Evolutionary conservation across 92 coral and sea anemone genomes (phyloP).

Genomic region (Parazoanthus swiftii): DNA sequence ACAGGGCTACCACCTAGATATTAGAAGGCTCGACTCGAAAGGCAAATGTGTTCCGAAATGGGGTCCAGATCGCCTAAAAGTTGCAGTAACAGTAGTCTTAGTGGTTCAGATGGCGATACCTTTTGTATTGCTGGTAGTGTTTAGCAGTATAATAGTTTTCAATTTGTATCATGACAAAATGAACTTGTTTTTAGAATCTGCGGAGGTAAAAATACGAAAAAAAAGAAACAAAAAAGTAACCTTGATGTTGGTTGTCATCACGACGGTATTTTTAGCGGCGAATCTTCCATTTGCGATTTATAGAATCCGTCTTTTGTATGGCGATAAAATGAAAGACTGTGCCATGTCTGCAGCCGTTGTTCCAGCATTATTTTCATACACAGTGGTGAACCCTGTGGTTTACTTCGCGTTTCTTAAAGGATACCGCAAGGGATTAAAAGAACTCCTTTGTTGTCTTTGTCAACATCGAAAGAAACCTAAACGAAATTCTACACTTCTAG

Average conservation of each 20-base stretch:
- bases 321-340: slow-evolving; percentile 37
- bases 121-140: slow-evolving; percentile 47
- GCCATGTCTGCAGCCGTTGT: slow-evolving; percentile 37
- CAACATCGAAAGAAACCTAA: no score
- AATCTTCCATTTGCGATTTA: slow-evolving; percentile 66
- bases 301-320: slow-evolving; percentile 43
- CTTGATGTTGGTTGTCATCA: slow-evolving; percentile 59
- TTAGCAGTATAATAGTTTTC: slow-evolving; percentile 54
- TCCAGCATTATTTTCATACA: slow-evolving; percentile 55
- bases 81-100: slow-evolving; percentile 45
- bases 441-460: slow-evolving; percentile 4
- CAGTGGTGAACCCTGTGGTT: slow-evolving; percentile 69
- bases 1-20: background rate
- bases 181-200: slow-evolving; percentile 27
- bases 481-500: no score
- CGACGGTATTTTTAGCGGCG: slow-evolving; percentile 52
- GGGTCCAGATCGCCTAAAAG: slow-evolving; percentile 23
- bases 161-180: slow-evolving; percentile 57
- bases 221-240: slow-evolving; percentile 61
- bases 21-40: background rate
- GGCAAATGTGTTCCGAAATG: slow-evolving; percentile 12
- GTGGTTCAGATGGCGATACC: slow-evolving; percentile 65
- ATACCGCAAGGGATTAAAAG: slow-evolving; percentile 59
- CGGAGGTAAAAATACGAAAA: slow-evolving; percentile 37
- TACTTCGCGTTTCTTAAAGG: slow-evolving; percentile 58